Percentiles rank a stretch among this genome's conserved stretches.
These are phyloP conservation scores for Plectrocnemia conspersa DNA, from an alignment of 1,140 invertebrate genomes.

Conservation along the genomic window DNA sequence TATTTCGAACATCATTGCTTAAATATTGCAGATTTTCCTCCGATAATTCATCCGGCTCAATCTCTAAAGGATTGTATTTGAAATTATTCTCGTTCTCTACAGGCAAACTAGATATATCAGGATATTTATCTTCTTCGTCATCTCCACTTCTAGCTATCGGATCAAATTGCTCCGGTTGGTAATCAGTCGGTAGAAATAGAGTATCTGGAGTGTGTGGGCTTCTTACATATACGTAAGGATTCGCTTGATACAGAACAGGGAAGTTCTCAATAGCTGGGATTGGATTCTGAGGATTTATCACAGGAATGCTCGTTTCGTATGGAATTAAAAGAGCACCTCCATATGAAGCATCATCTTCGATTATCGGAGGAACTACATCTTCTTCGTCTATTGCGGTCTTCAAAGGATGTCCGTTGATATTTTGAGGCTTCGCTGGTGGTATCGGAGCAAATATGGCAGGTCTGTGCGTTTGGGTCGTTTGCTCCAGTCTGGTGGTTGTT, in stretches of 20 bases:
- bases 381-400: slow-evolving; percentile 38
- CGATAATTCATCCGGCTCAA: slow-evolving; percentile 26
- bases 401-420: slow-evolving; percentile 30
- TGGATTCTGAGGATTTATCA: background rate
- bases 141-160: slow-evolving; percentile 14
- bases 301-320: background rate
- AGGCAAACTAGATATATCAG: slow-evolving; percentile 25
- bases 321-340: background rate
- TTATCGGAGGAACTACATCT: slow-evolving; percentile 39
- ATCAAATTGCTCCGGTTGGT: background rate
- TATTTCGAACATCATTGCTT: slow-evolving; percentile 43
- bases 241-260: slow-evolving; percentile 1
- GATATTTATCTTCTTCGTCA: slow-evolving; percentile 7
- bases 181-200: slow-evolving; percentile 1
- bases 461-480: slow-evolving; percentile 49
- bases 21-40: slow-evolving; percentile 49
- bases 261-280: background rate
- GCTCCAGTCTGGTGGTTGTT: slow-evolving; percentile 31
- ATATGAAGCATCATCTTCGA: background rate
- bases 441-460: slow-evolving; percentile 52
- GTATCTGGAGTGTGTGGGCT: too few species aligned
- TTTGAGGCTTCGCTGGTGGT: slow-evolving; percentile 43
- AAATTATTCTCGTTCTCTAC: slow-evolving; percentile 31
- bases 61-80: slow-evolving; percentile 28
- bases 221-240: background rate